A percentile compares a stretch with the other conserved stretches of the same genome.
Evolutionary conservation across 2,797 vertebrate species (phyloP).

Genomic region (Chaetophractus vellerosus): DNA sequence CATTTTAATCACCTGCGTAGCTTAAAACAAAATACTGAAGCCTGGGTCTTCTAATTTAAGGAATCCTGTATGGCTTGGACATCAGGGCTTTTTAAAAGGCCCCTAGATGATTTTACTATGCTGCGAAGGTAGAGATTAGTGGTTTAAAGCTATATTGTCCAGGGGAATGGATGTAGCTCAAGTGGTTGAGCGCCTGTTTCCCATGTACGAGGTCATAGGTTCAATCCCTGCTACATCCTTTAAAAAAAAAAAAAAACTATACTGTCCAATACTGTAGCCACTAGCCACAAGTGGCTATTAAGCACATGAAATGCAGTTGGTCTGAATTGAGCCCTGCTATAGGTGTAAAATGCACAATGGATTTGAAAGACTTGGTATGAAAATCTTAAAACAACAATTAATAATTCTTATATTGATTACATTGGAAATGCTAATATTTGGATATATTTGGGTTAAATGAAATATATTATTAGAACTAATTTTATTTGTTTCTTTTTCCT

Average conservation of each 20-base stretch:
- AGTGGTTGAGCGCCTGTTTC: too few relatives aligned
- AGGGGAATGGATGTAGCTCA: too few relatives aligned
- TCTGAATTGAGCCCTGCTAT: neutral
- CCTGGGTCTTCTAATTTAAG: neutral
- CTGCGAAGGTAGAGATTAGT: neutral
- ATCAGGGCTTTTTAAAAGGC: neutral
- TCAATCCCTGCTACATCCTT: too few relatives aligned
- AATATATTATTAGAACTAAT: neutral
- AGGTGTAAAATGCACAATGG: neutral
- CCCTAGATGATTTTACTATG: neutral
- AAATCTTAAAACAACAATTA: constrained; percentile 41
- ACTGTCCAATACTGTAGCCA: neutral
- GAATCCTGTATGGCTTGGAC: neutral
- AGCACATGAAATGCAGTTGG: neutral
- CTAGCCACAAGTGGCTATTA: neutral
- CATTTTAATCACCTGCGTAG: neutral
- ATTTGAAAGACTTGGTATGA: constrained; percentile 9
- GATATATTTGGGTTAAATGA: constrained; percentile 14
- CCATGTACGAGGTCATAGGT: too few relatives aligned
- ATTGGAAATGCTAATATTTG: constrained; percentile 12
- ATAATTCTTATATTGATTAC: neutral
- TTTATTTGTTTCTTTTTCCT: neutral
- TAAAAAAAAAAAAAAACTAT: neutral
- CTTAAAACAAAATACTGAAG: neutral
- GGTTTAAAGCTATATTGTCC: neutral